These are phyloP conservation scores for Monochamus alternatus DNA, from an alignment of 2,888 invertebrate species.

Conservation along the genomic window DNA sequence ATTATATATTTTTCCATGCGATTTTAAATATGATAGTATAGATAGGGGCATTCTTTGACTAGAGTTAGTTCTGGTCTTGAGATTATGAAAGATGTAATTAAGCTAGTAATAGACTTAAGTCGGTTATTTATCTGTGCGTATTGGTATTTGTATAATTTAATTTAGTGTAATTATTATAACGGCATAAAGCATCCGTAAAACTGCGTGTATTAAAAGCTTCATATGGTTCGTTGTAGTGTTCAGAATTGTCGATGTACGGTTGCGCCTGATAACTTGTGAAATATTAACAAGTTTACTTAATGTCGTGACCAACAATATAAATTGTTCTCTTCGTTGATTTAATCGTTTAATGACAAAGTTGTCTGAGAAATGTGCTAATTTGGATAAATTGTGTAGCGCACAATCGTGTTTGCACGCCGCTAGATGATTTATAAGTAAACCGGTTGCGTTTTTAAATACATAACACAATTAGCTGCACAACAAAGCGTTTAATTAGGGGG, in stretches of 20 bases:
- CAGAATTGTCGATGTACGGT: neutral
- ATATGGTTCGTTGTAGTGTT: neutral
- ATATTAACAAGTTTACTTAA: slow-evolving; percentile 14
- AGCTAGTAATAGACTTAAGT: neutral
- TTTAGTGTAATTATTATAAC: slow-evolving; percentile 9
- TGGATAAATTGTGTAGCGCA: slow-evolving; percentile 7
- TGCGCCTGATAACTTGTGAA: slow-evolving; percentile 19
- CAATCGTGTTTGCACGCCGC: neutral
- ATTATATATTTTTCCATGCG: too few species aligned
- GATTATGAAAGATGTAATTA: neutral
- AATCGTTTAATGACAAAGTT: slow-evolving; percentile 19
- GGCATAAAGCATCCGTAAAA: slow-evolving; percentile 9
- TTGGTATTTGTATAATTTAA: slow-evolving; percentile 6
- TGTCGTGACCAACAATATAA: slow-evolving; percentile 21
- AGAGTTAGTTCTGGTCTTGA: slow-evolving; percentile 1
- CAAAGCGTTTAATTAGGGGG: slow-evolving; percentile 18
- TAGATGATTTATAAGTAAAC: slow-evolving; percentile 7
- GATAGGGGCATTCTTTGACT: too few species aligned
- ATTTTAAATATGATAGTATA: too few species aligned
- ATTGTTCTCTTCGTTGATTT: slow-evolving; percentile 16
- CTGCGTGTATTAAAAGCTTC: neutral
- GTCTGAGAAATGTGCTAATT: slow-evolving; percentile 8
- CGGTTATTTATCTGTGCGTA: slow-evolving; percentile 5
- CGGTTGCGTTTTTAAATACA: slow-evolving; percentile 10
- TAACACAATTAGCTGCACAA: slow-evolving; percentile 17